Conservation (phyloP, 2,888 invertebrate species). For the Beris chalybata region DNA sequence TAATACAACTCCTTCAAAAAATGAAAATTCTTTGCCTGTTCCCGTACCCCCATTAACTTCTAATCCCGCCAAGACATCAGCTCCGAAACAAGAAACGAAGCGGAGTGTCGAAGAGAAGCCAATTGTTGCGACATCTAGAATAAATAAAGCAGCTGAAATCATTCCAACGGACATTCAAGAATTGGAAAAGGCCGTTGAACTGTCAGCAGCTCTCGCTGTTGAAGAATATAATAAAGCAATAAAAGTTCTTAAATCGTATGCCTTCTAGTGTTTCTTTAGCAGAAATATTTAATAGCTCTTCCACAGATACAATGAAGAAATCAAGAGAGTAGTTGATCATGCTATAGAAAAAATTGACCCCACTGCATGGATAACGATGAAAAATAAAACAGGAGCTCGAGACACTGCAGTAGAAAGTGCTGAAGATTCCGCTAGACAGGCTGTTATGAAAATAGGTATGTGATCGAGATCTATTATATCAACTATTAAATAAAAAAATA, state of each 20-base stretch:
- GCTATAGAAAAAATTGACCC: conserved; percentile 64
- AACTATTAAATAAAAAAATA: conserved; percentile 35
- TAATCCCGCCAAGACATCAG: not conserved
- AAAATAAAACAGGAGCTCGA: conserved; percentile 62
- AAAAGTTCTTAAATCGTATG: conserved; percentile 58
- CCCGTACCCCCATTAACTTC: conserved; percentile 25
- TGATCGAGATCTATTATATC: not conserved
- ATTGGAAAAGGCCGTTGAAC: conserved; percentile 61
- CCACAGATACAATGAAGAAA: conserved; percentile 58
- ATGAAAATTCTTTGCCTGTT: conserved; percentile 35
- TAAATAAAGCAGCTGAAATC: conserved; percentile 49
- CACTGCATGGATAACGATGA: conserved; percentile 61
- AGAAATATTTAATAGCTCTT: not conserved
- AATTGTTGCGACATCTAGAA: conserved; percentile 38
- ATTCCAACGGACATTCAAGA: conserved; percentile 58
- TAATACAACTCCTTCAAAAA: conserved; percentile 32
- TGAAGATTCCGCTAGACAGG: conserved; percentile 63
- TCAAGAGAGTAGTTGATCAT: conserved; percentile 62
- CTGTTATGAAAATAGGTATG: conserved; percentile 61
- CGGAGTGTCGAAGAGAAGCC: conserved; percentile 22
- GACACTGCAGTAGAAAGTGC: conserved; percentile 61
- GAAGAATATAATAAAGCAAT: conserved; percentile 69
- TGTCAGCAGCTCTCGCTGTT: conserved; percentile 65
- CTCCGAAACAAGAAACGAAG: conserved; percentile 17
- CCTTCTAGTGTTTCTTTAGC: not conserved